Base-by-base conservation (phyloP, 2,113 vertebrate species). In the Cranoglanis bouderius region DNA sequence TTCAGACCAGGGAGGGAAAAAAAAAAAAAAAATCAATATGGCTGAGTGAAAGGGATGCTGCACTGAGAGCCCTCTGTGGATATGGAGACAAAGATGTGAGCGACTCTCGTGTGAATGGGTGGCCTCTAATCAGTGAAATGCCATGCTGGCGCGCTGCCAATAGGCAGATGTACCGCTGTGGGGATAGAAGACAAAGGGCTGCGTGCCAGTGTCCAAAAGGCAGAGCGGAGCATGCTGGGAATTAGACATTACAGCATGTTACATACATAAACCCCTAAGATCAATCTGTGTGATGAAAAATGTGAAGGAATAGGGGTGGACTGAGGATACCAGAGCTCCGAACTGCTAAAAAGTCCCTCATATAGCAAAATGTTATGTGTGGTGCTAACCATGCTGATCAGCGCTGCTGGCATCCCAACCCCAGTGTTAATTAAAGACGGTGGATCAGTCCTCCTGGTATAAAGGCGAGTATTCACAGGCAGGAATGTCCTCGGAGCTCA, bases 111-210 rank as follows among this genome's bases (percentile, higher is more conserved):
- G 91, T 83, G 87, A 91, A 91, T 91, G 91, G 90, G 94, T 93
- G 93, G 91, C 91, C 91, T 93, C 90, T 94, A 94, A 94, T 94
- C 92, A 95, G 93, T 51, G 55, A 94, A 93, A 93, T 88, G 90
- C 82, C 40, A 88, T n/a, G 65, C 75, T 80, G 90, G 70, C 81
- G 40, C 67, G 40, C 46, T 77, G 86, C 51, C 65, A 83, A 70
- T 5, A 78, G 84, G 87, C 88, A 89, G 85, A 82, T 81, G 87
- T 82, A 77, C 75, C 82, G 78, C 85, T 84, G 82, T 77, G 85
- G 49, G n/a, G 88, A 85, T 32, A 57, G 63, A 81, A 61, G 82
- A 83, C 82, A 49, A 85, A 87, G 81, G 90, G 88, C 49, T 72
- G 38, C 9, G 8, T 74, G 86, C 80, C 72, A 82, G 85, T 63